phyloP scores from a whole-genome alignment of 2,797 vertebrate species.

The Sparidentex hasta region DNA sequence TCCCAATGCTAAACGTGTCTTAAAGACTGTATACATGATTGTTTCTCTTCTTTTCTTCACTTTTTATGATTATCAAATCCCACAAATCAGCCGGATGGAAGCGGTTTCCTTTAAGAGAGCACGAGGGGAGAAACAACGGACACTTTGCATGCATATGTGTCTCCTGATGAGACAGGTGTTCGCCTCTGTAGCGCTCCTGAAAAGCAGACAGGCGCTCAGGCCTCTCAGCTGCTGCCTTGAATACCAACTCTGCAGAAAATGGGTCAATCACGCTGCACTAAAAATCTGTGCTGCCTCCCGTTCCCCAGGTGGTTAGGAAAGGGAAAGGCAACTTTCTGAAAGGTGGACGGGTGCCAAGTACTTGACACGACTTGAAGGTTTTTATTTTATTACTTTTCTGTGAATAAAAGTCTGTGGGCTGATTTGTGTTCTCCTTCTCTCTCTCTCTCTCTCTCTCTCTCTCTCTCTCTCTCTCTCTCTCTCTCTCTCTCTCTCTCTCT shows the following conservation, averaged over 20 bases:
- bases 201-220: constrained; percentile 51
- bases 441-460: constrained; percentile 48
- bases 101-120: not conserved
- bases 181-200: constrained; percentile 38
- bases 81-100: not conserved
- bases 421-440: constrained; percentile 48
- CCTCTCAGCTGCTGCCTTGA: constrained; percentile 64
- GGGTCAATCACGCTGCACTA: constrained; percentile 60
- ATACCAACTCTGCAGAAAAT: constrained; percentile 74
- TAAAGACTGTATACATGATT: not conserved
- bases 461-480: constrained; percentile 48
- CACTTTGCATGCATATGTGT: not conserved
- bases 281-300: constrained; percentile 30
- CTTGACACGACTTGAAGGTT: constrained; percentile 13
- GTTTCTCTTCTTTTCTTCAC: not conserved
- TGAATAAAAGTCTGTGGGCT: constrained; percentile 24
- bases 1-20: not conserved
- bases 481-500: constrained; percentile 51
- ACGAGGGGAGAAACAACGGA: not conserved
- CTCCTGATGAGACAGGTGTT: constrained; percentile 38
- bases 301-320: constrained; percentile 41
- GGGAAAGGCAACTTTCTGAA: constrained; percentile 29
- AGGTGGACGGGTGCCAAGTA: constrained; percentile 37
- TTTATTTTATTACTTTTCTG: not conserved
- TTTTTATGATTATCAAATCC: constrained; percentile 2